Conservation (phyloP, 2,797 vertebrate species). For the Sebastes cheni region DNA sequence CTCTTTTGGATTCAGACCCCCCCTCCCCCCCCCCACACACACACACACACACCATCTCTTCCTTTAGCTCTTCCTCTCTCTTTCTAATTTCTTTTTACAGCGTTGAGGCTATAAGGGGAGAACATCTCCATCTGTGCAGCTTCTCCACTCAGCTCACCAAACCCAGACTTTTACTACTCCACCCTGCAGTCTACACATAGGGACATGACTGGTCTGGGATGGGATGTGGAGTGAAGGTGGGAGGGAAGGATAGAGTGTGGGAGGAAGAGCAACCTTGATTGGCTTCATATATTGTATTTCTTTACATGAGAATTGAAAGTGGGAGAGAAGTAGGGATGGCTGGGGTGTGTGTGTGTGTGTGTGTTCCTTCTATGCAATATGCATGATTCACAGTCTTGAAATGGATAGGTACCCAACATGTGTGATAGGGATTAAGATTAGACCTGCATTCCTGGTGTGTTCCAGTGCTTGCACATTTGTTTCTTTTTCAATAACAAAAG, state of each 20-base stretch:
- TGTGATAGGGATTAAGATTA: slow-evolving; percentile 49
- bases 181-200: slow-evolving; percentile 41
- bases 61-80: slow-evolving; percentile 17
- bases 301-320: slow-evolving; percentile 21
- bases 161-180: slow-evolving; percentile 51
- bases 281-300: slow-evolving; percentile 7
- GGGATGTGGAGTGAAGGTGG: slow-evolving; percentile 21
- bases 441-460: slow-evolving; percentile 53
- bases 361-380: slow-evolving; percentile 8
- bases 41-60: background rate
- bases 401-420: slow-evolving; percentile 41
- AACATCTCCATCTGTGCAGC: slow-evolving; percentile 74
- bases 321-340: background rate
- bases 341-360: background rate
- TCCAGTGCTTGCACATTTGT: slow-evolving; percentile 28
- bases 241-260: slow-evolving; percentile 24
- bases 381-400: slow-evolving; percentile 31
- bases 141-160: slow-evolving; percentile 59
- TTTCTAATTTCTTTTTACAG: slow-evolving; percentile 45
- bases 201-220: slow-evolving; percentile 60
- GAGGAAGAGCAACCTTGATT: slow-evolving; percentile 34
- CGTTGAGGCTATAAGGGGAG: slow-evolving; percentile 61
- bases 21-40: background rate
- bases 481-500: slow-evolving; percentile 42
- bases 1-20: slow-evolving; percentile 24